Conservation (phyloP, 2,888 invertebrate species). For the Meiosimyza platycephala region DNA sequence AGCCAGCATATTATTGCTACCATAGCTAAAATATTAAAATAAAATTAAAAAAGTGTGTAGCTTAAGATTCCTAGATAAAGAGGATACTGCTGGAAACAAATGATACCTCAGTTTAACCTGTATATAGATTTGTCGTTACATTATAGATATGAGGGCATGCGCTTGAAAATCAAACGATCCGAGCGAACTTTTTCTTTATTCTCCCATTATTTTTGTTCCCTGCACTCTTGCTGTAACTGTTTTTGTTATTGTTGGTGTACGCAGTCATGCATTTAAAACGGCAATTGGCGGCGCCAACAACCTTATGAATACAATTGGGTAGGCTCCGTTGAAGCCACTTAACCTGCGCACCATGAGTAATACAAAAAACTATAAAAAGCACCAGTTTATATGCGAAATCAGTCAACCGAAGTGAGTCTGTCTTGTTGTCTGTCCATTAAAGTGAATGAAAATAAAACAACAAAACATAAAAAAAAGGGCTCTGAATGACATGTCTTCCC, state of each 20-base stretch:
- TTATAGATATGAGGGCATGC: neutral
- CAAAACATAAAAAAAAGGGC: neutral
- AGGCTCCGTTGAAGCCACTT: slow-evolving; percentile 39
- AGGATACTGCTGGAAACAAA: too few relatives aligned
- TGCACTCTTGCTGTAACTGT: neutral
- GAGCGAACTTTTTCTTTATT: slow-evolving; percentile 1
- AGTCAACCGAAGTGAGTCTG: slow-evolving; percentile 13
- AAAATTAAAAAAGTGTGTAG: too few relatives aligned
- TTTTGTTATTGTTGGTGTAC: neutral
- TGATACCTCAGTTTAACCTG: neutral
- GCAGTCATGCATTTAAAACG: slow-evolving; percentile 21
- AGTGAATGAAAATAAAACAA: neutral
- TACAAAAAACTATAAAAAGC: neutral
- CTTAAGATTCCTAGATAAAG: too few relatives aligned
- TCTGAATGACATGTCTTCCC: neutral
- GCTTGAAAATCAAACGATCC: slow-evolving; percentile 2
- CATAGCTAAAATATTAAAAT: too few relatives aligned
- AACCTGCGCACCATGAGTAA: slow-evolving; percentile 33
- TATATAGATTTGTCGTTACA: neutral
- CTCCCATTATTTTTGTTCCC: neutral
- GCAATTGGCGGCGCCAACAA: slow-evolving; percentile 43
- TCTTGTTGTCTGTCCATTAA: neutral
- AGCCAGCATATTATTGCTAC: too few relatives aligned
- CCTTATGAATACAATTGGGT: slow-evolving; percentile 31
- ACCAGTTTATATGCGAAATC: slow-evolving; percentile 1